A percentile compares a stretch with the other conserved stretches of the same genome.
Evolutionary conservation across 2,888 invertebrate genomes (phyloP).

Genomic region (Mellilla xanthometata): DNA sequence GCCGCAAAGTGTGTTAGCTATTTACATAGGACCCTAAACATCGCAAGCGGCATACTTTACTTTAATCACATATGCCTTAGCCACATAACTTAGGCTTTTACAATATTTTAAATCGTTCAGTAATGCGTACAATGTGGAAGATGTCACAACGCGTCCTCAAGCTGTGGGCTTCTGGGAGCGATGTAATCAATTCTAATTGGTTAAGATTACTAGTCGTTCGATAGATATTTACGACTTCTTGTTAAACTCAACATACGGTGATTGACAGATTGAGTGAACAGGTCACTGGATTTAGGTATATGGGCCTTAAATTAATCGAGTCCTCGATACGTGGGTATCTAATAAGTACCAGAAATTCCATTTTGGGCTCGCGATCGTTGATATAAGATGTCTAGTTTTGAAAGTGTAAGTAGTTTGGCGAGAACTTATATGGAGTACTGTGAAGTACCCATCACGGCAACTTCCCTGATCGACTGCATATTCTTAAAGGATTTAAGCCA

Average conservation of each 20-base stretch:
- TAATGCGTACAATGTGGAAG: constrained; percentile 50
- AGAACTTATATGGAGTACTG: constrained; percentile 13
- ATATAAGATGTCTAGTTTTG: constrained; percentile 16
- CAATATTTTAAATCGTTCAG: constrained; percentile 32
- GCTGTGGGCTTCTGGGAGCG: constrained; percentile 38
- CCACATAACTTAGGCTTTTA: constrained; percentile 26
- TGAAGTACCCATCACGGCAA: constrained; percentile 13
- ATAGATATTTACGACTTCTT: constrained; percentile 55
- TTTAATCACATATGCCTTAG: constrained; percentile 24
- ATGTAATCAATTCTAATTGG: constrained; percentile 67
- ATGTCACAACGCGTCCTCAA: constrained; percentile 53
- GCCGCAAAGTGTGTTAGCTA: constrained; percentile 14
- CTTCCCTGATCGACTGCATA: constrained; percentile 5
- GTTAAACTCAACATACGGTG: constrained; percentile 42
- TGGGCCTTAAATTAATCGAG: constrained; percentile 33
- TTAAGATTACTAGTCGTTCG: constrained; percentile 58
- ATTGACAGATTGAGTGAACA: constrained; percentile 48
- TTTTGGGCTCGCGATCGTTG: constrained; percentile 26
- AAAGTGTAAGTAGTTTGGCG: constrained; percentile 14
- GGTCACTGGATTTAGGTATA: constrained; percentile 43
- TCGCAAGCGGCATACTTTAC: constrained; percentile 14
- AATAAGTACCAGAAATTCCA: constrained; percentile 33
- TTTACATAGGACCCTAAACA: constrained; percentile 18
- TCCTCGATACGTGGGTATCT: constrained; percentile 29
- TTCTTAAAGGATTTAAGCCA: background rate